Evolutionary conservation across 1,140 invertebrate species (phyloP), one percentile per base, ranked within the genome.

Genomic region (Drosophila busckii): DNA sequence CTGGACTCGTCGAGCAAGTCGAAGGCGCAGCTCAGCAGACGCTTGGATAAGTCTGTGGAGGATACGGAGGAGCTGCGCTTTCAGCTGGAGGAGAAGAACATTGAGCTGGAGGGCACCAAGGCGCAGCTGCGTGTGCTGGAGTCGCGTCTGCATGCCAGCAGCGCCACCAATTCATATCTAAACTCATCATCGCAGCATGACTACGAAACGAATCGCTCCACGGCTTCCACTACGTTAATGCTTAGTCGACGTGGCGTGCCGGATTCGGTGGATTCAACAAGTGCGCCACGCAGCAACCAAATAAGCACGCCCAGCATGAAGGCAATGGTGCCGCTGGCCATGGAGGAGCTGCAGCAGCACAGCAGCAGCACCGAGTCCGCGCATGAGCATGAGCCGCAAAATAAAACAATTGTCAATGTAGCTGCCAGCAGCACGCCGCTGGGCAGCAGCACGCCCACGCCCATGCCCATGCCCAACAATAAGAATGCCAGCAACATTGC

Each of bases 1-100:
- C 80, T 95, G 61, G 91, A 93, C 52, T 90, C 90, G 32, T 90
- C 91, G 15, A 88, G 90, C 45, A 91, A 91, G 75, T 90, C 91
- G 44, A 91, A 91, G 44, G 88, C 90, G 38, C 87, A 89, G 53
- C 88, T 95, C 41, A 88, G 91, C 8, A 91, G 93, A 63, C 90
- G 92, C 78, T 82, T 95, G 50, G 92, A 94, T 66, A 92, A 92
- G 67, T 90, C 90, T 26, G 90, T 91, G 69, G 94, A 95, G 67
- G 91, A 94, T 75, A 94, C 94, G 44, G 94, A 95, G 52, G 94
- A 96, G 84, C 88, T 96, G 58, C 91, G 91, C 70, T 95, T 95
- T 88, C 93, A 94, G 93, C 84, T 95, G 63, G 93, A 94, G 82
- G 93, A 95, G 84, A 92, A 93, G 68, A 93, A 91, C 56, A 94